Percentiles rank a stretch among this genome's conserved stretches.
phyloP scores from a whole-genome alignment of 2,888 invertebrate genomes.

The Meiosimyza platycephala region DNA sequence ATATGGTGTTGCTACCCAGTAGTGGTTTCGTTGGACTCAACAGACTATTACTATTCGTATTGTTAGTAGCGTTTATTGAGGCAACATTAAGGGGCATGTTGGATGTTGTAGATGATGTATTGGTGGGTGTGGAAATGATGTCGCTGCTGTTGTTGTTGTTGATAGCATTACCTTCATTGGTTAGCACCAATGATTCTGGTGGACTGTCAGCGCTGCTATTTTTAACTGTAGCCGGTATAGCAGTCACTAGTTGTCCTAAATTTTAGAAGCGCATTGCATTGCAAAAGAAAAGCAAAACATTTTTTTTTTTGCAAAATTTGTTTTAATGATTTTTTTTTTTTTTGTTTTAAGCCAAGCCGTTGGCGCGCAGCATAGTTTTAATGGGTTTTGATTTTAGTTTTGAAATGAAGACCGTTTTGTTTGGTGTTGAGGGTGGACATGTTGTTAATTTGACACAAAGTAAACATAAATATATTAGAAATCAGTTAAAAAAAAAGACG shows the following conservation, averaged over 20 bases:
- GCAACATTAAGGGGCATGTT: not conserved
- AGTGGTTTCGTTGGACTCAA: conserved; percentile 58
- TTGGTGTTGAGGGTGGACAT: conserved; percentile 13
- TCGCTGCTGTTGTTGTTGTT: conserved; percentile 43
- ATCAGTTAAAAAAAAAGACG: too few relatives aligned
- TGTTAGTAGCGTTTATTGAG: conserved; percentile 33
- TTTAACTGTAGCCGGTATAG: conserved; percentile 65
- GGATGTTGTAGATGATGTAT: conserved; percentile 41
- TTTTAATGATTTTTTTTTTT: not conserved
- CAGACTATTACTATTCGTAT: conserved; percentile 54
- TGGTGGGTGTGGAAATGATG: conserved; percentile 44
- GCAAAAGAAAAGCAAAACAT: conserved; percentile 8
- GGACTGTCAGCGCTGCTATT: conserved; percentile 60
- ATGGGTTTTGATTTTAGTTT: conserved; percentile 7
- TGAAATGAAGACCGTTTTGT: conserved; percentile 11
- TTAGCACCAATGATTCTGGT: conserved; percentile 59
- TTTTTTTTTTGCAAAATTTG: not conserved
- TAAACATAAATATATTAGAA: conserved; percentile 44
- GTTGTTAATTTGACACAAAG: conserved; percentile 40
- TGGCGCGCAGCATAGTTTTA: conserved; percentile 40
- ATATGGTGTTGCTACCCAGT: conserved; percentile 59
- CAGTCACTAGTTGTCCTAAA: conserved; percentile 65
- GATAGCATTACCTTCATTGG: conserved; percentile 46
- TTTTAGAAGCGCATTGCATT: not conserved
- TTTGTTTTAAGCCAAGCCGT: conserved; percentile 20